Percentiles rank a stretch among this genome's conserved stretches.
Conservation (phyloP, 1,140 invertebrate genomes). For the Magallana gigas region DNA sequence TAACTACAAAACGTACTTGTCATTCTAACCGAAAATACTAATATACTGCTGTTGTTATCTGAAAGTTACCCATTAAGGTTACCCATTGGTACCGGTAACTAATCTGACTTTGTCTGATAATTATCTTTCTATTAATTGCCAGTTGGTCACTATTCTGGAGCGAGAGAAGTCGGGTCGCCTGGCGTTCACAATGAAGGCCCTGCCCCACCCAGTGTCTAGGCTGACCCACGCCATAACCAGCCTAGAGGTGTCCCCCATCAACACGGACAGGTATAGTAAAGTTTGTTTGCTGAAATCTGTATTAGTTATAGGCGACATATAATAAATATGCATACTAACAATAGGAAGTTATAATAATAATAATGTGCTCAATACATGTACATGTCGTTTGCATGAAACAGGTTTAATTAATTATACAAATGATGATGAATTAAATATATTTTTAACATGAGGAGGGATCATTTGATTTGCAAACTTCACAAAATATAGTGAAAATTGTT, state of each 20-base stretch:
- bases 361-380: too few species aligned
- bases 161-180: slow-evolving; percentile 68
- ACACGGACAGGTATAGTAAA: slow-evolving; percentile 65
- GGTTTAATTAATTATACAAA: too few species aligned
- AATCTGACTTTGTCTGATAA: not conserved
- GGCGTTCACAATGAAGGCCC: slow-evolving; percentile 65
- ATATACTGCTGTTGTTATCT: not conserved
- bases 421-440: too few species aligned
- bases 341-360: too few species aligned
- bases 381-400: too few species aligned
- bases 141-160: slow-evolving; percentile 69
- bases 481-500: too few species aligned
- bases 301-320: too few species aligned
- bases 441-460: too few species aligned
- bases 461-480: too few species aligned
- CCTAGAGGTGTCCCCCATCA: slow-evolving; percentile 66
- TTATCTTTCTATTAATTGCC: slow-evolving; percentile 22
- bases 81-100: not conserved
- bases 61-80: not conserved
- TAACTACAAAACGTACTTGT: not conserved
- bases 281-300: not conserved
- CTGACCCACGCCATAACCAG: slow-evolving; percentile 64
- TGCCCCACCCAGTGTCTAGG: slow-evolving; percentile 65
- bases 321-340: too few species aligned
- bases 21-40: not conserved